Percentiles rank a stretch among this genome's conserved stretches.
These are phyloP conservation scores for Penaeus chinensis DNA, from an alignment of 1,140 invertebrate genomes.

Conservation along the genomic window DNA sequence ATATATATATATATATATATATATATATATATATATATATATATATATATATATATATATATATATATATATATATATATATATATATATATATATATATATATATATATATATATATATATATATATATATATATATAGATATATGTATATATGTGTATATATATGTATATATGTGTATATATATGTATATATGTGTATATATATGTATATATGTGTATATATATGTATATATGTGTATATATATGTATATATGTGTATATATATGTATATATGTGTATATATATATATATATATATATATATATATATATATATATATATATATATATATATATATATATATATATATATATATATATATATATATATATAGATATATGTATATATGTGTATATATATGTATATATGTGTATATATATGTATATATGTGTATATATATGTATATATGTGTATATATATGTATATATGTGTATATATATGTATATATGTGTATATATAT, in stretches of 20 bases:
- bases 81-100: constrained; percentile 33
- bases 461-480: constrained; percentile 24
- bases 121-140: constrained; percentile 37
- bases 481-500: constrained; percentile 27
- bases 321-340: not conserved
- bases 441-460: constrained; percentile 27
- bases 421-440: constrained; percentile 27
- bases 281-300: not conserved
- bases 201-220: no score
- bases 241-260: constrained; percentile 19
- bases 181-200: not conserved
- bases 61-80: constrained; percentile 31
- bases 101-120: constrained; percentile 31
- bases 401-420: constrained; percentile 21
- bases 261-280: constrained; percentile 8
- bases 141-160: constrained; percentile 36
- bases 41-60: constrained; percentile 33
- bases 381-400: constrained; percentile 26
- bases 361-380: constrained; percentile 31
- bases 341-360: constrained; percentile 33
- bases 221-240: no score
- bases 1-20: constrained; percentile 28
- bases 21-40: constrained; percentile 33
- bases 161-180: constrained; percentile 35
- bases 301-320: constrained; percentile 26